These are phyloP conservation scores for Zaprionus obscuricornis DNA, from an alignment of 2,888 invertebrate species.

Conservation along the genomic window DNA sequence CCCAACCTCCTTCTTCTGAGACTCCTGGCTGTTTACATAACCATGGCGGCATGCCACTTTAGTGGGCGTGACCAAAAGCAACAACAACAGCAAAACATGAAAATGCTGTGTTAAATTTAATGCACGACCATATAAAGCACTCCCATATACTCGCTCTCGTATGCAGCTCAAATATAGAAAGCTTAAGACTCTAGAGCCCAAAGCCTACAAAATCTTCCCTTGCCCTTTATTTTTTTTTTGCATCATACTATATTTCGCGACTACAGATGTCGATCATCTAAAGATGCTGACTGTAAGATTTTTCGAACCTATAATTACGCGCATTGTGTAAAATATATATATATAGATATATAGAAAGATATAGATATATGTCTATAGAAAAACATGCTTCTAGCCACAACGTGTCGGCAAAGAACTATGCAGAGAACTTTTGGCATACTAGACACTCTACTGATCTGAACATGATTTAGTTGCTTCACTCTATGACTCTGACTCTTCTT, in stretches of 20 bases:
- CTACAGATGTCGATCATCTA: slow-evolving; percentile 60
- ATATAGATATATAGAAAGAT: slow-evolving; percentile 25
- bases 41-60: slow-evolving; percentile 65
- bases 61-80: slow-evolving; percentile 53
- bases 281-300: slow-evolving; percentile 57
- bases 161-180: slow-evolving; percentile 28
- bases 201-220: slow-evolving; percentile 14
- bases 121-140: slow-evolving; percentile 57
- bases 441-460: slow-evolving; percentile 44
- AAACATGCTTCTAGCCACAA: slow-evolving; percentile 18
- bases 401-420: slow-evolving; percentile 13
- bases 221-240: slow-evolving; percentile 64
- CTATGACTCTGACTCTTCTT: too few relatives aligned
- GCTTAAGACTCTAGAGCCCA: slow-evolving; percentile 11
- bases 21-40: slow-evolving; percentile 65
- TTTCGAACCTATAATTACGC: slow-evolving; percentile 64
- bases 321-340: slow-evolving; percentile 40
- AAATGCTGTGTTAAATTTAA: slow-evolving; percentile 64
- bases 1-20: slow-evolving; percentile 23
- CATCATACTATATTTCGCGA: slow-evolving; percentile 42
- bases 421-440: slow-evolving; percentile 35
- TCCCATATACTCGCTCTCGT: too few relatives aligned
- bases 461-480: slow-evolving; percentile 71
- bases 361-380: slow-evolving; percentile 24
- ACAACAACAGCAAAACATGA: slow-evolving; percentile 12